Evolutionary conservation across 2,888 invertebrate genomes (phyloP).

Genomic region (Tenthredo mesomela): DNA sequence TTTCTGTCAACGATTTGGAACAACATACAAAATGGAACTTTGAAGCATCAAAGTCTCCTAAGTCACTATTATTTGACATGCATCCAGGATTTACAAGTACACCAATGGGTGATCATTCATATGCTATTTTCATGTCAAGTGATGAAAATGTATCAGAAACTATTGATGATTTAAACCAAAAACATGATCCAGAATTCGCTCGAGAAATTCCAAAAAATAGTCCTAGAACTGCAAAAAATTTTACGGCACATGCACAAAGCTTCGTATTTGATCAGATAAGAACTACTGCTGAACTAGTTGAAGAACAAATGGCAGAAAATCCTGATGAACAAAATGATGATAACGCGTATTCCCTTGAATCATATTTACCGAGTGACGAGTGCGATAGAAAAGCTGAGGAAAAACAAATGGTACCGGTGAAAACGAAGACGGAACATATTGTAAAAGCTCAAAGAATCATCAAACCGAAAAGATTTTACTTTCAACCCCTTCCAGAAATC

Average conservation of each 20-base stretch:
- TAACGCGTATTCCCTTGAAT: neutral
- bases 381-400: constrained; percentile 11
- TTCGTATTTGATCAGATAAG: neutral
- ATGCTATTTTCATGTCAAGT: constrained; percentile 20
- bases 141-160: constrained; percentile 22
- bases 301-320: constrained; percentile 27
- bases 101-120: constrained; percentile 44
- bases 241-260: constrained; percentile 7
- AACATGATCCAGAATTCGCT: constrained; percentile 10
- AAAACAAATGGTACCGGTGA: constrained; percentile 31
- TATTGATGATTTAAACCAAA: neutral
- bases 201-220: constrained; percentile 28
- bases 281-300: constrained; percentile 21
- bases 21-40: constrained; percentile 7
- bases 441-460: constrained; percentile 18
- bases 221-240: constrained; percentile 21
- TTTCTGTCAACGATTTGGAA: constrained; percentile 24
- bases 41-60: neutral
- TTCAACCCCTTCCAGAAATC: constrained; percentile 38
- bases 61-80: constrained; percentile 31
- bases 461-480: constrained; percentile 32
- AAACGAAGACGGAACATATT: constrained; percentile 23
- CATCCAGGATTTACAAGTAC: constrained; percentile 43
- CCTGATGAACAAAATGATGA: constrained; percentile 28
- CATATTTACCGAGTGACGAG: neutral